Evolutionary conservation across 2,888 invertebrate genomes (phyloP), one percentile per base, ranked within the genome.

Genomic region (Carabus problematicus): DNA sequence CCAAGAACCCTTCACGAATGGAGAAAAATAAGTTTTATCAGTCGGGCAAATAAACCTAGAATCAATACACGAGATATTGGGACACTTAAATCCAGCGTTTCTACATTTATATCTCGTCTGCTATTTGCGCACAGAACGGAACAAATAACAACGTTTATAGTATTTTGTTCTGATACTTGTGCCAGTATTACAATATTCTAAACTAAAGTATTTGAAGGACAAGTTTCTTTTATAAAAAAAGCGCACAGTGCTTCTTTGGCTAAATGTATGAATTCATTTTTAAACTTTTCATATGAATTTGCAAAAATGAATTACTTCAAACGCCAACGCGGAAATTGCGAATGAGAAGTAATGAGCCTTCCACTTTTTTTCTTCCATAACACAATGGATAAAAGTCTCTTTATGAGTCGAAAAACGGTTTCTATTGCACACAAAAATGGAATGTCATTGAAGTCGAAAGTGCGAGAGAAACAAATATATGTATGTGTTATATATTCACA

Each of bases 41-140:
- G 60, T 18, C 29, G 29, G 45, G 45, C 60, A 60, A 60, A 60
- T 43, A 60, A 16, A 60, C 29, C 18, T 45, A 60, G 43, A 60
- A 60, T 45, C 60, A 60, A 60, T 60, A 60, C n/a, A 43, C 42
- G 60, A 60, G 29, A 29, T 60, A 60, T 60, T 60, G 19, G 60
- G 6, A 60, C 45, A 45, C 60, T 60, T 42, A 43, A 60, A 60
- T 18, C 60, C 11, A 1, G 18, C 42, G 60, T 60, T n/a, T 60
- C 29, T 43, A 60, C 43, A 60, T 60, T 60, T 60, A 60, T 60
- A 60, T 60, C 60, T 60, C 45, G 52, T 19, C 29, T 29, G 8
- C 43, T 60, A 19, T 60, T 60, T 60, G 43, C 16, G 14, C 45
- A 42, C 9, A 14, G 29, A 60, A 45, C 60, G 60, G 60, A 60